phyloP scores from a whole-genome alignment of 2,113 vertebrate species.

The Danio rerio region GRCz12tu NC_133190.1:23716501-23717000 shows the following conservation, averaged over 20 bases:
- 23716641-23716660: too few relatives aligned
- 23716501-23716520: too few relatives aligned
- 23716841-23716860: not conserved
- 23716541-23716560: too few relatives aligned
- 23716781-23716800: not conserved
- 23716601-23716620: too few relatives aligned
- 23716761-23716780: not conserved
- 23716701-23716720: too few relatives aligned
- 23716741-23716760: not conserved
- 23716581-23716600: too few relatives aligned
- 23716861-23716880: not conserved
- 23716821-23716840: slow-evolving; percentile 6
- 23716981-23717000: not conserved
- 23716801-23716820: slow-evolving; percentile 12
- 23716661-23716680: too few relatives aligned
- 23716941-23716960: not conserved
- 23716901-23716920: not conserved
- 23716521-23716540: too few relatives aligned
- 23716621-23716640: too few relatives aligned
- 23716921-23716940: not conserved
- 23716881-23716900: not conserved
- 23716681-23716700: too few relatives aligned
- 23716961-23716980: not conserved
- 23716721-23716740: not conserved
- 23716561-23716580: too few relatives aligned